Evolutionary conservation across 1,140 invertebrate genomes (phyloP).

Genomic region (Xylocopa sonorina): DNA sequence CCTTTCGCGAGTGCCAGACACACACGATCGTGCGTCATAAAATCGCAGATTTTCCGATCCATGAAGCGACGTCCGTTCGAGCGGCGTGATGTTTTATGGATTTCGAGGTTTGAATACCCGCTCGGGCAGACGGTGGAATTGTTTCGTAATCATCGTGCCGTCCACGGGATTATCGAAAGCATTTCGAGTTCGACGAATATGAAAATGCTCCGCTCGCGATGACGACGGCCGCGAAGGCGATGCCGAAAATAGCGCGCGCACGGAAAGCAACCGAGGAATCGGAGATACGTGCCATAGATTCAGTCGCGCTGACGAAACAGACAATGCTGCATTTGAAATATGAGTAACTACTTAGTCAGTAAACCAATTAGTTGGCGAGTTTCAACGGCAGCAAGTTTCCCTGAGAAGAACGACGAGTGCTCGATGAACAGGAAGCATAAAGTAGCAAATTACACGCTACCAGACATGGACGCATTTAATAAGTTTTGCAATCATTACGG

Average conservation of each 20-base stretch:
- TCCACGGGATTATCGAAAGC: neutral
- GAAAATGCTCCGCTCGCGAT: too few relatives aligned
- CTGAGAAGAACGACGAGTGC: slow-evolving; percentile 5
- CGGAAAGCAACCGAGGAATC: neutral
- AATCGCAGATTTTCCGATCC: slow-evolving; percentile 45
- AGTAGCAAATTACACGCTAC: slow-evolving; percentile 5
- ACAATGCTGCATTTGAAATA: slow-evolving; percentile 14
- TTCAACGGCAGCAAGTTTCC: slow-evolving; percentile 19
- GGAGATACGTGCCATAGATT: slow-evolving; percentile 1
- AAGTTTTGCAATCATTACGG: neutral
- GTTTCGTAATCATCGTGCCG: slow-evolving; percentile 4
- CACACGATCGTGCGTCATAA: slow-evolving; percentile 55
- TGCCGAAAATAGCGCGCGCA: neutral
- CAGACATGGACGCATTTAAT: neutral
- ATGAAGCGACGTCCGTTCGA: slow-evolving; percentile 18
- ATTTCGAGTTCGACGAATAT: neutral
- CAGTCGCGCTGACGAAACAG: neutral
- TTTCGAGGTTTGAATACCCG: slow-evolving; percentile 6
- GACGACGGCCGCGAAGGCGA: too few relatives aligned
- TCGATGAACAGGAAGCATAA: slow-evolving; percentile 2
- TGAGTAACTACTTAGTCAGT: slow-evolving; percentile 21
- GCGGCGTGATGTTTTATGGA: slow-evolving; percentile 23
- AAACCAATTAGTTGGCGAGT: slow-evolving; percentile 29
- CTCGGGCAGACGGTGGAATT: neutral
- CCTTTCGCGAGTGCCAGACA: slow-evolving; percentile 51